Evolutionary conservation across 2,797 vertebrate species (phyloP).

Genomic region (Acrossocheilus wenchowensis): DNA sequence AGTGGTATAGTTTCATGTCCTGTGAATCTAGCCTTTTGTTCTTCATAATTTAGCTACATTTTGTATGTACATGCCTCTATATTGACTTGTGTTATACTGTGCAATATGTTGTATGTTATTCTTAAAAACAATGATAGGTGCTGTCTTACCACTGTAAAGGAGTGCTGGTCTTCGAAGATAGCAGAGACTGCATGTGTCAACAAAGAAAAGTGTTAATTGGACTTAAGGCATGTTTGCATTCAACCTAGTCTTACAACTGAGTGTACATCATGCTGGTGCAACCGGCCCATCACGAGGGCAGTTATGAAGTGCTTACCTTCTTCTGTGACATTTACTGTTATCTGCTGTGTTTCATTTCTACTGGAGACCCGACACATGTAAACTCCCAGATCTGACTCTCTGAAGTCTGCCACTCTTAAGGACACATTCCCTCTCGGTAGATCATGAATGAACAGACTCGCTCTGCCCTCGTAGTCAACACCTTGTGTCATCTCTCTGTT

Average conservation of each 20-base stretch:
- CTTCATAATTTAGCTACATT: not conserved
- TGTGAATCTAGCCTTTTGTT: not conserved
- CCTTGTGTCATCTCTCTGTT: constrained; percentile 23
- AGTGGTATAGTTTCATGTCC: not conserved
- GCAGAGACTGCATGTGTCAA: not conserved
- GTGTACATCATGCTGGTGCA: not conserved
- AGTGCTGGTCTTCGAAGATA: not conserved
- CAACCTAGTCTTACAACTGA: not conserved
- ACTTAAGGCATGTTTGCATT: not conserved
- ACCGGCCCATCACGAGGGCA: not conserved
- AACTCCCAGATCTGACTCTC: constrained; percentile 17
- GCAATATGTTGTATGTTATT: not conserved
- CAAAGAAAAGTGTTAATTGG: not conserved
- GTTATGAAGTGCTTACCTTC: not conserved
- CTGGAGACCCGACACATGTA: constrained; percentile 35
- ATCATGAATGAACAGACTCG: constrained; percentile 38
- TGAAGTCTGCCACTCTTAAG: constrained; percentile 29
- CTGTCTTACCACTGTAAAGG: constrained; percentile 19
- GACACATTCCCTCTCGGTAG: constrained; percentile 54
- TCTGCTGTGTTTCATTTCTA: constrained; percentile 2
- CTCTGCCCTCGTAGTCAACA: constrained; percentile 42
- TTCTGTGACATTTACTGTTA: constrained; percentile 9
- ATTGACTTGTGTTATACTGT: not conserved
- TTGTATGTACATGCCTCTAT: not conserved
- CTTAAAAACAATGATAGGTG: not conserved